These are phyloP conservation scores for Gavialis gangeticus DNA, from an alignment of 2,113 vertebrate genomes.

Conservation along the genomic window DNA sequence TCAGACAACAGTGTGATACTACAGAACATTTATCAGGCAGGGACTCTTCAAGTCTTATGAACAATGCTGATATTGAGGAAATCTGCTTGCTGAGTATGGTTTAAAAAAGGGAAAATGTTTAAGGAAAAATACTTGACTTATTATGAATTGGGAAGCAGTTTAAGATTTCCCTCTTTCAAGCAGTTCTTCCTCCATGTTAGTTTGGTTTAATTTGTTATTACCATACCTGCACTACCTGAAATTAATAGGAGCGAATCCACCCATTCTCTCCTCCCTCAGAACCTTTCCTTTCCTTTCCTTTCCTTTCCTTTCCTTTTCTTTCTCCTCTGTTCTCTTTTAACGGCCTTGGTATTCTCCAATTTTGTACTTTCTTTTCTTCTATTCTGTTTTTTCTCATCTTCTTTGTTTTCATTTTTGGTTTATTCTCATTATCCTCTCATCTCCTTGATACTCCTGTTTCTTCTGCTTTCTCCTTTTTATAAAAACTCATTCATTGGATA, in stretches of 20 bases:
- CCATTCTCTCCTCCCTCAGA: background rate
- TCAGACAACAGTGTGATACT: too few species aligned
- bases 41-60: background rate
- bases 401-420: background rate
- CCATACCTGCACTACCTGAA: background rate
- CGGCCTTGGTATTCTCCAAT: background rate
- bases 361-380: background rate
- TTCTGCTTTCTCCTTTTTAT: background rate
- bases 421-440: too few species aligned
- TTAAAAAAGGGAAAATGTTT: background rate
- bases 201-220: background rate
- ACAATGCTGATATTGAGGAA: background rate
- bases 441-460: background rate
- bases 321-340: background rate
- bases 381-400: background rate
- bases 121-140: background rate
- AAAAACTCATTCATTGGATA: background rate
- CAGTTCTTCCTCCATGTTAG: background rate
- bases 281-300: background rate
- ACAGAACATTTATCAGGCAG: background rate
- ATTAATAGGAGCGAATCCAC: background rate
- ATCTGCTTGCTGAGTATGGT: background rate
- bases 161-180: background rate
- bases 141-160: background rate
- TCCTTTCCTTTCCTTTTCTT: background rate